A percentile compares a stretch with the other conserved stretches of the same genome.
Evolutionary conservation across 2,113 vertebrate genomes (phyloP).

Genomic region (Saimiri boliviensis): DNA sequence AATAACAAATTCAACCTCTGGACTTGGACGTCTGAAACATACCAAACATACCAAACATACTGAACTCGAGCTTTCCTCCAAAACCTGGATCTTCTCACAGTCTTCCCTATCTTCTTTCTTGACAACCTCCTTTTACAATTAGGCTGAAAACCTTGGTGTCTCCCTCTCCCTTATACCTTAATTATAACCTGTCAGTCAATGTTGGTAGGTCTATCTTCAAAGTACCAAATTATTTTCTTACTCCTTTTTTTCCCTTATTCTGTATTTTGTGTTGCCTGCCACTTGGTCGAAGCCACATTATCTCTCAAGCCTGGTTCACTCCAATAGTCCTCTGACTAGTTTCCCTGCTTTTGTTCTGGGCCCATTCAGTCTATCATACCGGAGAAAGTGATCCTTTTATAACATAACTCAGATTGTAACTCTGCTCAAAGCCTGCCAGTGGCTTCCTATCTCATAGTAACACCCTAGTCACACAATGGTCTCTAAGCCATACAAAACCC

Average conservation of each 20-base stretch:
- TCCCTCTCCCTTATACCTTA: background rate
- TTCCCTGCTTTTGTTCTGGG: background rate
- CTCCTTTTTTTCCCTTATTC: background rate
- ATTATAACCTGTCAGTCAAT: background rate
- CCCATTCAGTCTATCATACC: background rate
- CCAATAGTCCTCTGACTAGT: background rate
- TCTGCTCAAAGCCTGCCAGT: background rate
- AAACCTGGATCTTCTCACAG: background rate
- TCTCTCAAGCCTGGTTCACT: background rate
- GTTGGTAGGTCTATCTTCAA: background rate
- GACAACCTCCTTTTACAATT: slow-evolving; percentile 25
- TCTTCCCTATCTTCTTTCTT: background rate
- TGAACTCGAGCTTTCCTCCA: background rate
- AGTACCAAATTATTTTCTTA: slow-evolving; percentile 1
- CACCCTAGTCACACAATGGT: background rate
- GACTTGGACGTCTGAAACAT: background rate
- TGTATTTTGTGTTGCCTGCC: background rate
- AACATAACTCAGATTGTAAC: background rate
- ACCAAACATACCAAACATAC: background rate
- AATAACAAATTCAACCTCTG: background rate
- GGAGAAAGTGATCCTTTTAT: background rate
- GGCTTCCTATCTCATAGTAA: background rate
- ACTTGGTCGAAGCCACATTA: background rate
- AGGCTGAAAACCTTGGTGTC: background rate
- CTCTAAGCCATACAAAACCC: background rate